Percentiles rank a stretch among this genome's conserved stretches.
These are phyloP conservation scores for Phodopus roborovskii DNA, from an alignment of 2,113 vertebrate genomes.

Conservation along the genomic window DNA sequence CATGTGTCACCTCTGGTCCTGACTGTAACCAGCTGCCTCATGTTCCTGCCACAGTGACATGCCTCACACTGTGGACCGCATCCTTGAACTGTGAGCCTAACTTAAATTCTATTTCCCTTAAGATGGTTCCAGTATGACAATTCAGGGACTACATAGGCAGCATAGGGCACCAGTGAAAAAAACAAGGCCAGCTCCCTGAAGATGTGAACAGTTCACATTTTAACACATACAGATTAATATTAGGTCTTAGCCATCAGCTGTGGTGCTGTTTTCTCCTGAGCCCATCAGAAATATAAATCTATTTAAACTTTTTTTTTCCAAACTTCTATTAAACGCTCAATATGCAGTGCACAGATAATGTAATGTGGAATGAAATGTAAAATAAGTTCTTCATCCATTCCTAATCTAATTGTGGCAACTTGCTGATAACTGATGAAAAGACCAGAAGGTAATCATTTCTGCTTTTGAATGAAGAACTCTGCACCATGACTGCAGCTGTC, in stretches of 20 bases:
- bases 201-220: conserved; percentile 4
- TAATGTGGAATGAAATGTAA: conserved; percentile 65
- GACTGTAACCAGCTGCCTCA: background rate
- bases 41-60: background rate
- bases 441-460: conserved; percentile 73
- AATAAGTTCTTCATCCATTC: conserved; percentile 76
- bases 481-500: conserved; percentile 63
- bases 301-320: conserved; percentile 63
- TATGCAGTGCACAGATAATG: conserved; percentile 68
- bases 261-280: conserved; percentile 54
- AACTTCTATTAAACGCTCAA: conserved; percentile 72
- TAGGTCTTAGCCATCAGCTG: conserved; percentile 54
- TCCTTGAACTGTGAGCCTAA: background rate
- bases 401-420: conserved; percentile 74
- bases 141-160: background rate
- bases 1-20: background rate
- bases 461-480: conserved; percentile 74
- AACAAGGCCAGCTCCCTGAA: background rate
- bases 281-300: conserved; percentile 77
- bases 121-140: background rate
- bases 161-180: background rate
- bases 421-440: conserved; percentile 81
- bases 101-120: background rate
- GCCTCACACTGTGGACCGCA: too few species aligned
- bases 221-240: conserved; percentile 63